phyloP scores from a whole-genome alignment of 2,888 invertebrate genomes.

The Drosophila bunnanda region DNA sequence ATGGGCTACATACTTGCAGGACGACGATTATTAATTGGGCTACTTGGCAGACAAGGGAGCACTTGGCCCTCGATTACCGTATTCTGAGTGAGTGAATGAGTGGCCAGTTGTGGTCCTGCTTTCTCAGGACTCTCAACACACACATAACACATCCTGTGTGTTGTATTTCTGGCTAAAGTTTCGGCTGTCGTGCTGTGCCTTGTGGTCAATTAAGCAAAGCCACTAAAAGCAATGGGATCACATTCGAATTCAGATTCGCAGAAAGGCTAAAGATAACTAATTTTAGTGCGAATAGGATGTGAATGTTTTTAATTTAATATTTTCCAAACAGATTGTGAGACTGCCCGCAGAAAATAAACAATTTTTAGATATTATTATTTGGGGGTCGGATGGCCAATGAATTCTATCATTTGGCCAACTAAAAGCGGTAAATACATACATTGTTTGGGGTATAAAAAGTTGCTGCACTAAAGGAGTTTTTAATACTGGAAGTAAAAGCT shows the following conservation, averaged over 20 bases:
- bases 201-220: slow-evolving; percentile 24
- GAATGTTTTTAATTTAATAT: slow-evolving; percentile 19
- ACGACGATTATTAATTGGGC: slow-evolving; percentile 29
- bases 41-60: slow-evolving; percentile 10
- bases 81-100: slow-evolving; percentile 18
- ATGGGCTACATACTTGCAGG: slow-evolving; percentile 5
- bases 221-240: not conserved
- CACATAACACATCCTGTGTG: not conserved
- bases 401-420: slow-evolving; percentile 5
- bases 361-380: slow-evolving; percentile 4
- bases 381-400: not conserved
- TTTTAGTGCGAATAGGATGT: not conserved
- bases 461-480: not conserved
- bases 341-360: not conserved
- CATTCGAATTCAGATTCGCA: not conserved
- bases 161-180: slow-evolving; percentile 8
- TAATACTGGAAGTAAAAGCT: not conserved
- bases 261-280: not conserved
- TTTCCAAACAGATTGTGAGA: slow-evolving; percentile 2
- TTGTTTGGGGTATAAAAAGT: not conserved
- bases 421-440: not conserved
- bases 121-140: slow-evolving; percentile 5
- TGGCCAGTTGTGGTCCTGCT: not conserved
- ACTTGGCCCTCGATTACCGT: slow-evolving; percentile 25
- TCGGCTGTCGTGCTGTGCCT: slow-evolving; percentile 14